Evolutionary conservation across 2,797 vertebrate genomes (phyloP).

Genomic region (Acrossocheilus wenchowensis): DNA sequence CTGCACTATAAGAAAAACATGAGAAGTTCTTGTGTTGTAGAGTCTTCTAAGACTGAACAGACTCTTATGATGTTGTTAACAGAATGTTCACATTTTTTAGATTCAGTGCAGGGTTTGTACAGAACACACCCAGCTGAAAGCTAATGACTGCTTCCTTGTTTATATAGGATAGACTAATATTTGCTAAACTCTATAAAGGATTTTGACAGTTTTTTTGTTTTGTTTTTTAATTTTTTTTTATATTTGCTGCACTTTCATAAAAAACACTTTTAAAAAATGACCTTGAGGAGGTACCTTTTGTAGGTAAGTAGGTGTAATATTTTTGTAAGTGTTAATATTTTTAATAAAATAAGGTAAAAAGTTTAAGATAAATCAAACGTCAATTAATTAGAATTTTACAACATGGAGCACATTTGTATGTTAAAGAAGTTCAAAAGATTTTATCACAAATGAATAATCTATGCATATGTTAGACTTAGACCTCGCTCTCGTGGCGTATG

Average conservation of each 20-base stretch:
- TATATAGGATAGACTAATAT: constrained; percentile 3
- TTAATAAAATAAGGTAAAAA: neutral
- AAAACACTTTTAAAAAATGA: neutral
- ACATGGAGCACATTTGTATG: neutral
- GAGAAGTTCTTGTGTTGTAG: neutral
- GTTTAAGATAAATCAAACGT: neutral
- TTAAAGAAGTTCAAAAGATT: neutral
- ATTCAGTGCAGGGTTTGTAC: neutral
- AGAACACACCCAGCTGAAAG: neutral
- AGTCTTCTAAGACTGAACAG: neutral
- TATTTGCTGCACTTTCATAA: neutral
- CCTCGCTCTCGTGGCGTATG: neutral
- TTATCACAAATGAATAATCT: neutral
- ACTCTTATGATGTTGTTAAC: neutral
- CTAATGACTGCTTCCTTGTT: constrained; percentile 15
- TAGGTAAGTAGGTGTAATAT: neutral
- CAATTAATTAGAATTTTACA: neutral
- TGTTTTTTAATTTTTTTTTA: too few species aligned
- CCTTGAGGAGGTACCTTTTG: neutral
- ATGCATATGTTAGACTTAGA: neutral
- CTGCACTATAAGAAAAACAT: neutral
- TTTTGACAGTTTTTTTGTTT: neutral
- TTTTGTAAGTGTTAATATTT: neutral
- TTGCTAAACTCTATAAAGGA: constrained; percentile 2
- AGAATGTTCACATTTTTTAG: neutral